Base-by-base conservation (phyloP, 2,113 vertebrate species). In the Poecilia latipinna region DNA sequence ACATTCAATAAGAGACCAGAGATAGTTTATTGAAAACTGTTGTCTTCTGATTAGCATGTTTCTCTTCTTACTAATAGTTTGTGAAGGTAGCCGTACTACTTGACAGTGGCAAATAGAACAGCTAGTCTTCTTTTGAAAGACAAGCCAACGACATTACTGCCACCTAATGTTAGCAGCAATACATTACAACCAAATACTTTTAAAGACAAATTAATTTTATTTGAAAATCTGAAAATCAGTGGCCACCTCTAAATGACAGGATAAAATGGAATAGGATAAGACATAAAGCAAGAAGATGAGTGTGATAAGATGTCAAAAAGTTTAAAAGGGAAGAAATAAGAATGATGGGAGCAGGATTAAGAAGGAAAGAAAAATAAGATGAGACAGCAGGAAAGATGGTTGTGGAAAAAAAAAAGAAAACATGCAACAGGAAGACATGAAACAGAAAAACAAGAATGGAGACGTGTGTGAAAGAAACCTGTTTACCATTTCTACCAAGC, bases 371-470 rank as follows among this genome's bases (percentile, higher is more conserved):
- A 78, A 80, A 79, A 79, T 12, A 0, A 65, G 32, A 88, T 29
- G 32, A 42, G 68, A 22, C 22, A 75, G 33, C 12, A 31, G 64
- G 65, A 78, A 70, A 65, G 77, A 28, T 11, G 35, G 35, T 37
- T 37, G 35, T 10, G 32, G 1, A 4, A 1, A 66, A 64, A 82
- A 78, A 33, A 73, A 65, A 31, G 35, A 39, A 70, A 54, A 75
- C 61, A 82, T 79, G 19, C 8, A 33, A 33, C 24, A 83, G 5
- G 8, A 89, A 74, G 62, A 66, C 12, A 78, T 22, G 84, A 64
- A 85, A 78, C 32, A 54, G 64, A 68, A 72, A 60, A 39, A 75
- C 86, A 82, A 91, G 80, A 90, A 83, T 65, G 44, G 63, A 77
- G 65, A 86, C 61, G 77, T 26, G n/a, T 31, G 15, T 19, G 64